Percentiles rank a stretch among this genome's conserved stretches.
Conservation (phyloP, 2,113 vertebrate species). For the Camarhynchus parvulus region DNA sequence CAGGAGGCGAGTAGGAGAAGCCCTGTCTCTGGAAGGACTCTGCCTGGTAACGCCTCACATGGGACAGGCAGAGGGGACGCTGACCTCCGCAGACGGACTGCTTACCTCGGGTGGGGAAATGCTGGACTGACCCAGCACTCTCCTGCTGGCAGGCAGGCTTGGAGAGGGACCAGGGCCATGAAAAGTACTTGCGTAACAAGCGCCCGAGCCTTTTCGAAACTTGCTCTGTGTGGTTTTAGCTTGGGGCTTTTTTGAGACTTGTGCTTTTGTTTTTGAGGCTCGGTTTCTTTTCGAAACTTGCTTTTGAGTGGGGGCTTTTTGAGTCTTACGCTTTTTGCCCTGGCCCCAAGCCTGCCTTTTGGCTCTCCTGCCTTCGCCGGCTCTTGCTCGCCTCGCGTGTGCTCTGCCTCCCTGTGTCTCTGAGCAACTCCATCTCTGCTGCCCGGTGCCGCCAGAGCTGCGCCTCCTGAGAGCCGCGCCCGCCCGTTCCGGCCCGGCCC, state of each 20-base stretch:
- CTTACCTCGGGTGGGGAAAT: not conserved
- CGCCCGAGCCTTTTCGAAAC: rapidly evolving
- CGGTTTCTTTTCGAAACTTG: not conserved
- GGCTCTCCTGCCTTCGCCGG: not conserved
- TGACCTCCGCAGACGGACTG: no score
- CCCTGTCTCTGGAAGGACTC: not conserved
- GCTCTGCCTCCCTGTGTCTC: not conserved
- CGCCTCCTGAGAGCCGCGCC: no score
- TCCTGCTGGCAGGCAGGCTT: not conserved
- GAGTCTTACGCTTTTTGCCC: not conserved
- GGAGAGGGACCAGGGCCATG: not conserved
- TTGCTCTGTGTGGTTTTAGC: not conserved
- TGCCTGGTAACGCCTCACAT: not conserved
- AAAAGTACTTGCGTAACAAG: no score
- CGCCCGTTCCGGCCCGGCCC: not conserved
- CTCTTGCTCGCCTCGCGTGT: not conserved
- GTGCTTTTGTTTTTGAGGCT: not conserved
- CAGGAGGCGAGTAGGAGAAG: not conserved
- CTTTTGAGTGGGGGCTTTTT: not conserved
- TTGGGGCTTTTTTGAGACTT: not conserved
- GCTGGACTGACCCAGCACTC: not conserved
- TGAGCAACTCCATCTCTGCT: not conserved
- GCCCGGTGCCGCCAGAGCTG: no score
- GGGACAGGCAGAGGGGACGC: not conserved
- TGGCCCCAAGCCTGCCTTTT: not conserved